phyloP scores from a whole-genome alignment of 2,797 vertebrate genomes.

The Ficedula albicollis region DNA sequence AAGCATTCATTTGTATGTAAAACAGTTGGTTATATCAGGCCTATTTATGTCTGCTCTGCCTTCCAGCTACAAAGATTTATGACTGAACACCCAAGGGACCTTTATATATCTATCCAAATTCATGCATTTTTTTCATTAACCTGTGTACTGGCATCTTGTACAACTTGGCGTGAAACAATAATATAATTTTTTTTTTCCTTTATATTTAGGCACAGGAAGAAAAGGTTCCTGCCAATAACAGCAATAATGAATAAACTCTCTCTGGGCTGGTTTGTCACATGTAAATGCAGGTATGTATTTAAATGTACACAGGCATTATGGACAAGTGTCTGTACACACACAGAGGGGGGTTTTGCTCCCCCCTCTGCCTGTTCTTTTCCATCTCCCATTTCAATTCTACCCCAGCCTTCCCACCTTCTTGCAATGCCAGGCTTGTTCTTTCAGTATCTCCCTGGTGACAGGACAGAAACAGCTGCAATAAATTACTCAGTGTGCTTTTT shows the following conservation, averaged over 20 bases:
- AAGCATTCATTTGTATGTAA: conserved; percentile 73
- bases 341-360: not conserved
- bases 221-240: not conserved
- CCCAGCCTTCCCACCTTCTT: not conserved
- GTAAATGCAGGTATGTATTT: not conserved
- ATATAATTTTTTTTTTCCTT: not conserved
- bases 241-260: not conserved
- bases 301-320: not conserved
- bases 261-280: not conserved
- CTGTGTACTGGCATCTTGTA: conserved; percentile 64
- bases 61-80: conserved; percentile 69
- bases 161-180: conserved; percentile 52
- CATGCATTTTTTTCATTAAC: conserved; percentile 70
- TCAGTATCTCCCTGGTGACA: conserved; percentile 33
- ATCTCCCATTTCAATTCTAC: conserved; percentile 3
- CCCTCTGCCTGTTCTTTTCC: not conserved
- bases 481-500: not conserved
- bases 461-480: conserved; percentile 41
- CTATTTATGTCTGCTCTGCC: conserved; percentile 64
- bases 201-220: not conserved
- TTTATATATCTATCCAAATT: conserved; percentile 66
- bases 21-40: conserved; percentile 61
- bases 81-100: conserved; percentile 66
- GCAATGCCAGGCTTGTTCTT: not conserved
- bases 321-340: not conserved